A percentile compares a stretch with the other conserved stretches of the same genome.
Evolutionary conservation across 2,113 vertebrate genomes (phyloP).

Genomic region (Henicopernis longicauda): DNA sequence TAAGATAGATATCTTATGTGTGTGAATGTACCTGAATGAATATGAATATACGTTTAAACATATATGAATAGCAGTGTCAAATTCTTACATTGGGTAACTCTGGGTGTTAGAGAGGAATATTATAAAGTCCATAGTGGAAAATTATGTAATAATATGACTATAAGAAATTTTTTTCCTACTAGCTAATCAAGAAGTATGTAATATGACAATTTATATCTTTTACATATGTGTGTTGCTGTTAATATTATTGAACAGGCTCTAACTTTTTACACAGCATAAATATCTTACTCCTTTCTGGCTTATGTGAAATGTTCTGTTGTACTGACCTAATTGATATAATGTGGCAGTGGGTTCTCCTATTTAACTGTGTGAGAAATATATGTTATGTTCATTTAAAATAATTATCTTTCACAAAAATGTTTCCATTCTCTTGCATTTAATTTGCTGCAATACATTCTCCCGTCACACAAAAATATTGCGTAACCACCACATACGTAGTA

Average conservation of each 20-base stretch:
- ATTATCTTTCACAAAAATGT: neutral
- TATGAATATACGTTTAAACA: neutral
- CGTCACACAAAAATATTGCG: neutral
- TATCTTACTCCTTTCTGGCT: neutral
- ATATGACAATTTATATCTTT: neutral
- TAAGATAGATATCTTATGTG: neutral
- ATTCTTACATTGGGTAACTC: neutral
- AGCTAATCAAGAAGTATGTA: neutral
- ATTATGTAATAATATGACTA: neutral
- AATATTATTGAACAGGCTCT: neutral
- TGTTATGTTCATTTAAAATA: neutral
- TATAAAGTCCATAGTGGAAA: neutral
- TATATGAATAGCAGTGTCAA: neutral
- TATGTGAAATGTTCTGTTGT: neutral
- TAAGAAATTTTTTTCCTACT: neutral
- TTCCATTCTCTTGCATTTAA: neutral
- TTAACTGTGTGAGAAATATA: neutral
- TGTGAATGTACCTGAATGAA: neutral
- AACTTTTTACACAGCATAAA: neutral
- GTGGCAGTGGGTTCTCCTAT: neutral
- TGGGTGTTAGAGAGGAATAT: neutral
- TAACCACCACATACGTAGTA: neutral
- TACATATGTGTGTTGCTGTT: neutral
- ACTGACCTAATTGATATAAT: neutral
- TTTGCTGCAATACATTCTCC: neutral